Conservation (phyloP, 1,140 invertebrate genomes). For the Aphaenogaster floridana region DNA sequence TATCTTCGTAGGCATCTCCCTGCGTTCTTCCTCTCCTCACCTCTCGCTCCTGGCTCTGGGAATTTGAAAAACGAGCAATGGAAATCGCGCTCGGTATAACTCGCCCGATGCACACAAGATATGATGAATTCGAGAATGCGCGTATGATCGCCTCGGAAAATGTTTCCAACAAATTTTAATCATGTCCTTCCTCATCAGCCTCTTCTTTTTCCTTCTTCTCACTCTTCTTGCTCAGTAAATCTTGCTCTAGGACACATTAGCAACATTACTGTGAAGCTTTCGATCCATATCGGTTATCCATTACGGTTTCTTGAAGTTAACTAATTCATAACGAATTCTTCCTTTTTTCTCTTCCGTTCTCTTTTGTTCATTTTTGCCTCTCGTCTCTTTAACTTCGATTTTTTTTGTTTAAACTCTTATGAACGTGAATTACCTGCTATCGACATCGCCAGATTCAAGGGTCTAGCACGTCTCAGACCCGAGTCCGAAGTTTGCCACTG, state of each 20-base stretch:
- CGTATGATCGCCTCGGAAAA: not conserved
- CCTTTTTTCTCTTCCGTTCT: not conserved
- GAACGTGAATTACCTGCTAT: not conserved
- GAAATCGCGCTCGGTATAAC: not conserved
- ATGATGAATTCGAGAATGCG: constrained; percentile 31
- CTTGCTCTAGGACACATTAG: not conserved
- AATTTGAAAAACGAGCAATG: constrained; percentile 34
- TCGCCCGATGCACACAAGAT: constrained; percentile 4
- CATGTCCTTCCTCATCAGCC: not conserved
- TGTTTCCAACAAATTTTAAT: constrained; percentile 2
- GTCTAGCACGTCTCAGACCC: not conserved
- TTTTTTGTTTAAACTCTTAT: not conserved
- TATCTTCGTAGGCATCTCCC: not conserved
- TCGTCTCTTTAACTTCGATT: not conserved
- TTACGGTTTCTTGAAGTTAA: constrained; percentile 1
- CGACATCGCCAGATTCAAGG: not conserved
- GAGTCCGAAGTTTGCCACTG: not conserved
- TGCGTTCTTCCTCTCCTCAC: constrained; percentile 1
- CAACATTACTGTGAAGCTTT: not conserved
- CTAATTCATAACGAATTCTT: constrained; percentile 17
- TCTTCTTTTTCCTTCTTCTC: not conserved
- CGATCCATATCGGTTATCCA: not conserved
- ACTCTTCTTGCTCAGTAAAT: not conserved
- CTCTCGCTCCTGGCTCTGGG: constrained; percentile 8
- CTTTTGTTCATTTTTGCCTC: not conserved